Conservation (phyloP, 2,888 invertebrate genomes). For the Plagiodera versicolora region DNA sequence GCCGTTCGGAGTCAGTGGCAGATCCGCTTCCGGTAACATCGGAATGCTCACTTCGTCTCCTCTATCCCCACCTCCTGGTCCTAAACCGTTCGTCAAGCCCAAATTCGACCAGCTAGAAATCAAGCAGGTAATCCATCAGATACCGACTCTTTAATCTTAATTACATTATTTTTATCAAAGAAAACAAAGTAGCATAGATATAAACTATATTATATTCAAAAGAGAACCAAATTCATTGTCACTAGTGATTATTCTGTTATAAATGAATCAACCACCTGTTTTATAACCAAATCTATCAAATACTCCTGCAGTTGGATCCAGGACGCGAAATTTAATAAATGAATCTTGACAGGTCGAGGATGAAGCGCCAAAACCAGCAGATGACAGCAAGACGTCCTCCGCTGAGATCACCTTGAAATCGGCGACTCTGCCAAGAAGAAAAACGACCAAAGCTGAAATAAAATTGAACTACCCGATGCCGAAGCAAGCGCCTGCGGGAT, state of each 20-base stretch:
- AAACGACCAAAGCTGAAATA: constrained; percentile 67
- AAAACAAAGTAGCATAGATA: too few species aligned
- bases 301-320: too few species aligned
- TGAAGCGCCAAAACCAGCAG: constrained; percentile 26
- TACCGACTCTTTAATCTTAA: too few species aligned
- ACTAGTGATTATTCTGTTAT: background rate
- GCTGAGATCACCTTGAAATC: constrained; percentile 69
- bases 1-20: constrained; percentile 61
- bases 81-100: constrained; percentile 44
- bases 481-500: constrained; percentile 56
- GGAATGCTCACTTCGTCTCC: constrained; percentile 44
- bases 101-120: constrained; percentile 38
- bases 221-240: too few species aligned
- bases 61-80: constrained; percentile 42
- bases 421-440: constrained; percentile 67
- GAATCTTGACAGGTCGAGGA: constrained; percentile 24
- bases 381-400: constrained; percentile 61
- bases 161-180: too few species aligned
- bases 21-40: constrained; percentile 63
- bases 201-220: too few species aligned
- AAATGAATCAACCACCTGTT: too few species aligned
- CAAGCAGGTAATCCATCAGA: constrained; percentile 40
- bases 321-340: too few species aligned
- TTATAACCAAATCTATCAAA: too few species aligned
- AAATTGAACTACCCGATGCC: constrained; percentile 59